Evolutionary conservation across 2,797 vertebrate species (phyloP).

Genomic region (Gallinago solitaria): DNA sequence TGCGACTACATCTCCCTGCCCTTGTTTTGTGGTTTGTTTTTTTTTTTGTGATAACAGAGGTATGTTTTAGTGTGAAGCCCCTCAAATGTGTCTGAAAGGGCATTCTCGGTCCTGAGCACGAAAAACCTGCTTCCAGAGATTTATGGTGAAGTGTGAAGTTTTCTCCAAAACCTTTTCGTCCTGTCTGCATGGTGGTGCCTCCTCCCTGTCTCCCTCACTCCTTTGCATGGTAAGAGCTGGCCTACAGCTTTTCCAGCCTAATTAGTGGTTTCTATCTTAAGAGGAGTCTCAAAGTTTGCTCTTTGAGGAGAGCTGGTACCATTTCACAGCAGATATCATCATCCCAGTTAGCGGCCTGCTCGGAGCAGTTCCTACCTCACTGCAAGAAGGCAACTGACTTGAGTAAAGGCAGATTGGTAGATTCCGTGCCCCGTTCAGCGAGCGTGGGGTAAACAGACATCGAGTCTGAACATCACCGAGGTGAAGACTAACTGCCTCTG

Average conservation of each 20-base stretch:
- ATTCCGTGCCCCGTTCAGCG: neutral
- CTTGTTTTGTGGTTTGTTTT: neutral
- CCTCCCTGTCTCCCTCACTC: neutral
- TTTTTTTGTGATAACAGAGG: conserved; percentile 32
- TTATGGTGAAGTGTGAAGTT: neutral
- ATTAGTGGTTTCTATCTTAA: neutral
- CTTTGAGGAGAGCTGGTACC: neutral
- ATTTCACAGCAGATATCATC: neutral
- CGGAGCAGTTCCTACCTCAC: conserved; percentile 37
- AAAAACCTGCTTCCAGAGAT: conserved; percentile 45
- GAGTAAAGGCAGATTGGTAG: conserved; percentile 56
- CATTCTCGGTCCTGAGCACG: conserved; percentile 55
- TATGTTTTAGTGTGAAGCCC: conserved; percentile 65
- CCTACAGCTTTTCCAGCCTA: neutral
- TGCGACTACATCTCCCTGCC: conserved; percentile 29
- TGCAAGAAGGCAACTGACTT: conserved; percentile 60
- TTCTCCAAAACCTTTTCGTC: neutral
- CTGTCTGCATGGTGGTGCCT: neutral
- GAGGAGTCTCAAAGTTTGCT: neutral
- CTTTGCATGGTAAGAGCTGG: neutral
- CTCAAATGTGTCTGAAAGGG: conserved; percentile 3
- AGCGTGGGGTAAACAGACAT: neutral
- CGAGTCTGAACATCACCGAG: neutral
- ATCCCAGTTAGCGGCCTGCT: neutral
- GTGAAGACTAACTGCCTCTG: conserved; percentile 24